Evolutionary conservation across 2,797 vertebrate genomes (phyloP), one percentile per base, ranked within the genome.

Genomic region (Oreochromis grahami): DNA sequence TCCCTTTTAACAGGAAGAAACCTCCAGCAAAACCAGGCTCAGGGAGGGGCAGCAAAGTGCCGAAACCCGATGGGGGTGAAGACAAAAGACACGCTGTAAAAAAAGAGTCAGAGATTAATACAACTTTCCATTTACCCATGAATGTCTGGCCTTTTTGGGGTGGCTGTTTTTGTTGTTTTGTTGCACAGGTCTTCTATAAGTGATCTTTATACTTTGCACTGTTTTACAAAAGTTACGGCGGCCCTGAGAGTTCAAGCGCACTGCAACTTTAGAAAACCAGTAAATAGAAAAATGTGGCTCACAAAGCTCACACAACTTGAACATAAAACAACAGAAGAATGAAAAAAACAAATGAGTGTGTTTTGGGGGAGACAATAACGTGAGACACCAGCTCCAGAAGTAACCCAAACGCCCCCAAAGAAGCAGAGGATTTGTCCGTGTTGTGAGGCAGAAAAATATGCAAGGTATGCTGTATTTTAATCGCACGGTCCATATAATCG

Each of bases 361-460:
- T 34, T n/a, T 63, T 38, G 0, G 58, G 58, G 34, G 36, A 36
- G 0, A 60, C 56, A 60, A 19, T 60, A 11, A 34, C 2, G 29
- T 34, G 29, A 60, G 15, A 34, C 29, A 60, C 17, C 29, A 60
- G 56, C 56, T 60, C 29, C 56, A 34, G 17, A 1, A 60, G 29
- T 60, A 17, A 60, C 9, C 12, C 53, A 26, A 4, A 26, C 26
- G 26, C 26, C 26, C 26, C 26, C 5, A 34, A 60, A n/a, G 9
- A 60, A 38, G 3, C 17, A 34, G 17, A n/a, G 32, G 2, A 63
- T 63, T 36, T 34, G 32, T 63, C 32, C 2, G 10, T 63, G 58
- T 36, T 63, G 58, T 60, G 9, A n/a, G 58, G 32, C 29, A 60
- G 32, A 63, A 63, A 63, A 63, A 21, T 8, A 38, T 38, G 4